Conservation (phyloP, 2,888 invertebrate genomes). For the Cremastinae sp. region DNA sequence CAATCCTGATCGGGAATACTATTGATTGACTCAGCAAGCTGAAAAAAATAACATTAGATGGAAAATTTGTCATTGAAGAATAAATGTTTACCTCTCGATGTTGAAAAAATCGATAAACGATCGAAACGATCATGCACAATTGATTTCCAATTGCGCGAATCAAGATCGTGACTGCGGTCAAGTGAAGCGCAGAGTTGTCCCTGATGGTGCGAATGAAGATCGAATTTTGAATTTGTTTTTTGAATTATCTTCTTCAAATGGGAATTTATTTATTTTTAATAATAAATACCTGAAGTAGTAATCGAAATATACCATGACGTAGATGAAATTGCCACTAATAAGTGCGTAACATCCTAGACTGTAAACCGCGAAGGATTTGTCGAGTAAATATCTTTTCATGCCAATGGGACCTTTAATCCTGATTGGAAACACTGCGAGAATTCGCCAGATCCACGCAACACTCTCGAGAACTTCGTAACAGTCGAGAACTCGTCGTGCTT, state of each 20-base stretch:
- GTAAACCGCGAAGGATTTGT: slow-evolving; percentile 30
- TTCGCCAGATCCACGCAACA: slow-evolving; percentile 54
- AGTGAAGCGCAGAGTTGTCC: too few species aligned
- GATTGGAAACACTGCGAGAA: slow-evolving; percentile 47
- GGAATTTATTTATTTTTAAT: too few species aligned
- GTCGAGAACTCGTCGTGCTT: slow-evolving; percentile 34
- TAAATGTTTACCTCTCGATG: slow-evolving; percentile 36
- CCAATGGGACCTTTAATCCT: slow-evolving; percentile 17
- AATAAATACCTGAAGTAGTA: slow-evolving; percentile 1
- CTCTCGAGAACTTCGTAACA: slow-evolving; percentile 42
- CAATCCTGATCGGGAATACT: slow-evolving; percentile 39
- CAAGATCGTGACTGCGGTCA: slow-evolving; percentile 17
- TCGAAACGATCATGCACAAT: slow-evolving; percentile 25
- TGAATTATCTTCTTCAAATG: background rate
- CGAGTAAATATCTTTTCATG: slow-evolving; percentile 35
- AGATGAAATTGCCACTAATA: slow-evolving; percentile 28
- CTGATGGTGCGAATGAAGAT: too few species aligned
- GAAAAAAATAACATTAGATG: background rate
- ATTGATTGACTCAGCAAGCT: slow-evolving; percentile 47
- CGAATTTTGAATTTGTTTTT: too few species aligned
- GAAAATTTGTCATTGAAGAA: background rate
- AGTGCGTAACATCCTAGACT: background rate
- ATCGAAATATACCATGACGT: background rate
- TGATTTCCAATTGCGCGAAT: slow-evolving; percentile 21
- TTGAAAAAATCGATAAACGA: slow-evolving; percentile 38